Base-by-base conservation (phyloP, 2,113 vertebrate genomes). In the Cygnus atratus region DNA sequence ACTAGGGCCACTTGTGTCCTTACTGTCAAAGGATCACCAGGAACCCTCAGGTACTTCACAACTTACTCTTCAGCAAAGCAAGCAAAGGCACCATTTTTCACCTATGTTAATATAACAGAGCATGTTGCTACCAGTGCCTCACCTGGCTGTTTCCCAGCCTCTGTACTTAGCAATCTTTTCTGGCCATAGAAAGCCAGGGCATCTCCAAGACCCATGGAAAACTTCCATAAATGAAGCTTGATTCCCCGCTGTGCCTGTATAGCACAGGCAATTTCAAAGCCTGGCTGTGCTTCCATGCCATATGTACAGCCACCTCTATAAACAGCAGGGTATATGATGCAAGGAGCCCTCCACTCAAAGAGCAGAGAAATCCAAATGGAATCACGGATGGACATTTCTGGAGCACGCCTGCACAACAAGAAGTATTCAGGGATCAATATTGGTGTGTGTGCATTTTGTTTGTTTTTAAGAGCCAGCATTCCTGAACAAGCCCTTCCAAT, bases 361-460 rank as follows among this genome's bases (percentile, higher is more conserved):
- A 83, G 70, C 80, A 94, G 77, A 93, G 71, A 93, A 96, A 92
- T 79, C 71, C 96, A 94, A 87, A 94, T 79, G 66, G 88, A 92
- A 92, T 83, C 71, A 79, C 77, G 67, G 77, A 90, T 82, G 74
- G 84, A 28, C 84, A 73, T 79, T 96, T 89, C 70, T 92, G 62
- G 71, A 96, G 62, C 50, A 75, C 11, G 65, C 26, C 52, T 50
- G 20, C 43, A 66, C 79, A 68, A 63, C 77, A 75, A 57, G 61
- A 94, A 73, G n/a, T 66, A 84, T 66, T 92, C 41, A 75, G 39
- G 29, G 26, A 54, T 65, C 75, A 55, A 20, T 26, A 65, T 11
- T 35, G 18, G n/a, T 24, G n/a, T 37, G 22, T 61, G n/a, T 20
- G n/a, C 33, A 21, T n/a, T 33, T 59, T 62, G 59, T 63, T 28